Conservation (phyloP, 2,113 vertebrate genomes). For the Laticauda colubrina region DNA sequence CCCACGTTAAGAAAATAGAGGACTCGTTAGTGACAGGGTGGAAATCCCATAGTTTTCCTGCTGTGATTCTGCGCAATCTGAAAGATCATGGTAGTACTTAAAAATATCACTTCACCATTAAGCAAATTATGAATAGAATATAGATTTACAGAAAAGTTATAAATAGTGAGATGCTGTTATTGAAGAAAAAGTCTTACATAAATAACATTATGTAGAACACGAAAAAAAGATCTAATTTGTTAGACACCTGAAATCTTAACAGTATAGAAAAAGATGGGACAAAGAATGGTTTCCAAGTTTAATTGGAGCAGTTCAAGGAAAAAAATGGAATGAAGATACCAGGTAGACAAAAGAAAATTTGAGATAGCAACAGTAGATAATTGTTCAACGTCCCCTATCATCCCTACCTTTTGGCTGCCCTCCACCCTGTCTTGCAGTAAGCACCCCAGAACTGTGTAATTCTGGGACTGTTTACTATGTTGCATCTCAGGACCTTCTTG, state of each 20-base stretch:
- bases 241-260: not conserved
- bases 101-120: conserved; percentile 23
- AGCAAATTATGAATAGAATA: conserved; percentile 9
- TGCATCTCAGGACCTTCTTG: not conserved
- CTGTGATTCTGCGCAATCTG: conserved; percentile 56
- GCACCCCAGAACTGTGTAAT: not conserved
- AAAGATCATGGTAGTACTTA: conserved; percentile 57
- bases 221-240: not conserved
- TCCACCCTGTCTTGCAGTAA: not conserved
- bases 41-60: conserved; percentile 51
- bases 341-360: not conserved
- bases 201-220: not conserved
- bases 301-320: not conserved
- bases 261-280: not conserved
- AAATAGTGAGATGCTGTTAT: not conserved
- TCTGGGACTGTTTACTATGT: not conserved
- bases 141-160: conserved; percentile 23
- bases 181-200: not conserved
- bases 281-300: not conserved
- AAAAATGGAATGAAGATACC: not conserved
- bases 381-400: not conserved
- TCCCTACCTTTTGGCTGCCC: not conserved
- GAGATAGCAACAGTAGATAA: not conserved
- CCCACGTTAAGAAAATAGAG: conserved; percentile 48
- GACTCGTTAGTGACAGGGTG: conserved; percentile 47